Evolutionary conservation across 2,113 vertebrate genomes (phyloP).

Genomic region (Panurus biarmicus): DNA sequence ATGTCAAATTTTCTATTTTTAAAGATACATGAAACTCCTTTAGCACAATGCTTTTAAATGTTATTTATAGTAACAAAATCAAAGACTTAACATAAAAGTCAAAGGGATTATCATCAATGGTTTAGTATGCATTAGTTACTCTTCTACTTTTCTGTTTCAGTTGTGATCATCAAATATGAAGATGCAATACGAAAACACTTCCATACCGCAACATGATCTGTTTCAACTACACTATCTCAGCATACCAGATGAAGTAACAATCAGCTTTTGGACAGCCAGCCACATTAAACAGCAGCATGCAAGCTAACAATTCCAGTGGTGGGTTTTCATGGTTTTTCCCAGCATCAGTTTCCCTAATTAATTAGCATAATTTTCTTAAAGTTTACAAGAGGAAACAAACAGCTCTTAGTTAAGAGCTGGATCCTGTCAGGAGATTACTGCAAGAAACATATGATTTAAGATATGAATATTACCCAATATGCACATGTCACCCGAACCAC

Average conservation of each 20-base stretch:
- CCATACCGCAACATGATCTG: conserved; percentile 7
- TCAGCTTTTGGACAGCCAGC: conserved; percentile 45
- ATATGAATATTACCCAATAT: background rate
- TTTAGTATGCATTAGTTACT: conserved; percentile 53
- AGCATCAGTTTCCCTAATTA: background rate
- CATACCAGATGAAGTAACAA: conserved; percentile 60
- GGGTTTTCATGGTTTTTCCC: background rate
- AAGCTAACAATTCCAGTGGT: conserved; percentile 34
- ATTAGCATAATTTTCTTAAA: background rate
- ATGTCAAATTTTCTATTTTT: conserved; percentile 65
- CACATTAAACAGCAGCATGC: conserved; percentile 36
- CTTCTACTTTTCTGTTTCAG: conserved; percentile 62
- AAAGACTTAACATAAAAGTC: conserved; percentile 69
- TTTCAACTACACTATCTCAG: conserved; percentile 62
- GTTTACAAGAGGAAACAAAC: background rate
- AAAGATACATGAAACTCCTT: conserved; percentile 58
- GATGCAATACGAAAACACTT: conserved; percentile 51
- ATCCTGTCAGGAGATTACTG: background rate
- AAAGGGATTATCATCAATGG: conserved; percentile 71
- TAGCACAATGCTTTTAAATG: conserved; percentile 58
- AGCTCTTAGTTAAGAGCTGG: background rate
- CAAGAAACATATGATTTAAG: background rate
- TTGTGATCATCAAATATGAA: conserved; percentile 61
- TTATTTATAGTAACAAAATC: conserved; percentile 69
- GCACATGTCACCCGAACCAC: background rate